Base-by-base conservation (phyloP, 2,888 invertebrate species). In the Brachylomia viminalis region DNA sequence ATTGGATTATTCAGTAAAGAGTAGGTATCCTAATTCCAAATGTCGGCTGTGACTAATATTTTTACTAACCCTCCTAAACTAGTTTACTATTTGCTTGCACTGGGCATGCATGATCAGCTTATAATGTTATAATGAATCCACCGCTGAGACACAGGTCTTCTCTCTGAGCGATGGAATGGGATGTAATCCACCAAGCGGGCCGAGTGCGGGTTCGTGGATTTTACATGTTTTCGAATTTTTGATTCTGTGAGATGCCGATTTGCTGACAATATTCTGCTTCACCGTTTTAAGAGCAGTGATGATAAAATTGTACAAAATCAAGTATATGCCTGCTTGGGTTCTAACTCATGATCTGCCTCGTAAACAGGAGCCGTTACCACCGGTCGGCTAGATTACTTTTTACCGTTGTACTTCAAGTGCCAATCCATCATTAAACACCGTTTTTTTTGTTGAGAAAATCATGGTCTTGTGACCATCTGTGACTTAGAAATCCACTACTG, bases 21-120 rank as follows among this genome's bases (percentile, higher is more conserved):
- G 77, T 77, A 78, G 78, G 77, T 77, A 77, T 78, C 71, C 11
- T 70, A 20, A 70, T 78, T 70, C n/a, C 10, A 15, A 30, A 52
- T 17, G 15, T 77, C 78, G 8, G 54, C n/a, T 77, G 23, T 61
- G 45, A 70, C 38, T 77, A 78, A 77, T n/a, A 1, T 15, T 20
- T 23, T 20, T 38, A 61, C 45, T 77, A 77, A 77, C 59, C 1
- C n/a, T 74, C 33, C 15, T n/a, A 45, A 17, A 15, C n/a, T 56
- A 7, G 30, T 7, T 27, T 33, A 23, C 27, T 56, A n/a, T 30
- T 27, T 42, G 49, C 23, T 30, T 66, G 30, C 1, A 23, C 10
- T 30, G 6, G 42, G 1, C 27, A 66, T 66, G 30, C 13, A 13
- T 33, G 7, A 47, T 13, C 30, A 33, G n/a, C 7, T 23, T 7